A percentile compares a stretch with the other conserved stretches of the same genome.
These are phyloP conservation scores for Campoletis raptor DNA, from an alignment of 2,888 invertebrate genomes.

Conservation along the genomic window DNA sequence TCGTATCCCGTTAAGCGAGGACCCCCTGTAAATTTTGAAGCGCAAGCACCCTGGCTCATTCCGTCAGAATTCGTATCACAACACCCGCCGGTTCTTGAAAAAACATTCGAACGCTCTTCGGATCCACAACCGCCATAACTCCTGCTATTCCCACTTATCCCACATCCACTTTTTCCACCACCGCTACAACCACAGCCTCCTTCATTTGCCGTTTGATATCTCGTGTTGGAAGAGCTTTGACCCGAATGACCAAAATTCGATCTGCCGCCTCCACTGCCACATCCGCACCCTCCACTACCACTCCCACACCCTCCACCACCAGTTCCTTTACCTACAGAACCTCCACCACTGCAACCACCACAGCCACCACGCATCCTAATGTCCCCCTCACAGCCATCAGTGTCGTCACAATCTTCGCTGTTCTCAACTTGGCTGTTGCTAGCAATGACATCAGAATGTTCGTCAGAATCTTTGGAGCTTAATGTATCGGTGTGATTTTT, in stretches of 20 bases:
- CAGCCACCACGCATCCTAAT: slow-evolving; percentile 79
- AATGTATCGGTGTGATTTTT: slow-evolving; percentile 61
- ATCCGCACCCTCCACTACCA: slow-evolving; percentile 57
- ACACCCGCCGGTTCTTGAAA: slow-evolving; percentile 36
- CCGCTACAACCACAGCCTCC: slow-evolving; percentile 53
- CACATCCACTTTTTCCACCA: slow-evolving; percentile 25
- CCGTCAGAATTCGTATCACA: slow-evolving; percentile 7
- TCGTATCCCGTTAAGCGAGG: slow-evolving; percentile 33
- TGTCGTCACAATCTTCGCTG: slow-evolving; percentile 52
- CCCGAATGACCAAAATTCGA: slow-evolving; percentile 5
- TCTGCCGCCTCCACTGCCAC: slow-evolving; percentile 18
- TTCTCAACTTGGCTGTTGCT: slow-evolving; percentile 31
- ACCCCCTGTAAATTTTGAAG: slow-evolving; percentile 30
- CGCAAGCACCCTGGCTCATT: slow-evolving; percentile 52
- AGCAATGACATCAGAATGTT: slow-evolving; percentile 18
- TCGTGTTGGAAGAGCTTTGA: slow-evolving; percentile 17
- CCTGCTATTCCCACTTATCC: neutral
- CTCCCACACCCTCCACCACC: slow-evolving; percentile 76
- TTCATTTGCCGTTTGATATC: slow-evolving; percentile 41
- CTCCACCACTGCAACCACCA: slow-evolving; percentile 69
- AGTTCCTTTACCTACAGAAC: slow-evolving; percentile 54
- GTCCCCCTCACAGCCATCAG: slow-evolving; percentile 67
- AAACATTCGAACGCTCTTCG: neutral
- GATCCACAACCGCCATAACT: slow-evolving; percentile 21
- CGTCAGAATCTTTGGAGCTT: slow-evolving; percentile 52